Evolutionary conservation across 2,888 invertebrate genomes (phyloP), one percentile per base, ranked within the genome.

Genomic region (Syritta pipiens): DNA sequence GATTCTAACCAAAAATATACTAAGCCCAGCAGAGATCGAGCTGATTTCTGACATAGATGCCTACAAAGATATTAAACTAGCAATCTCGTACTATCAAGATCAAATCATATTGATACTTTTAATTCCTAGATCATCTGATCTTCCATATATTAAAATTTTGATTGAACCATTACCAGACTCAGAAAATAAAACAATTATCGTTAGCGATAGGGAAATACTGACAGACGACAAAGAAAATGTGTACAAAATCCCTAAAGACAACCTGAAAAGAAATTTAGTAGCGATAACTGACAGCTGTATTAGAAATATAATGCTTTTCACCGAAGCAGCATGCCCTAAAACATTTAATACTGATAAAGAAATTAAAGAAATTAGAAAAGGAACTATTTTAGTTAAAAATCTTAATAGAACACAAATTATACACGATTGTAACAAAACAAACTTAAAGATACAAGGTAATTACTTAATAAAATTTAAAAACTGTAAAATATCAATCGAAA

Each of bases 1-100:
- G 14, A 74, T 65, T 7, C 48, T 68, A 20, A 59, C 48, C 4
- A 44, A 32, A 59, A 68, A 68, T 46, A 68, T 59, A 20, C 19
- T 68, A 19, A 44, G 53, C 7, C 19, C 35, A 14, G 10, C 53
- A 30, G 44, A 65, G 55, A 28, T 63, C 4, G 28, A 51, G 7
- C 22, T 35, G 37, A 51, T 63, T 10, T 17, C 53, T 9, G 30
- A 65, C 14, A 2, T 53, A 1, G 53, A 65, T 1, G 17, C 10
- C n/a, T 19, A 28, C 2, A 26, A 12, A 6, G 35, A 51, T 19
- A 28, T 65, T 10, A 53, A 53, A 42, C 9, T 53, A n/a, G 10
- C 17, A n/a, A 20, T 62, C 5, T 35, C 22, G 9, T 12, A 14
- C 7, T 10, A 37, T 26, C 55, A 26, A 19, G 37, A 59, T 51